Conservation (phyloP, 2,113 vertebrate genomes). For the Chaenocephalus aceratus region DNA sequence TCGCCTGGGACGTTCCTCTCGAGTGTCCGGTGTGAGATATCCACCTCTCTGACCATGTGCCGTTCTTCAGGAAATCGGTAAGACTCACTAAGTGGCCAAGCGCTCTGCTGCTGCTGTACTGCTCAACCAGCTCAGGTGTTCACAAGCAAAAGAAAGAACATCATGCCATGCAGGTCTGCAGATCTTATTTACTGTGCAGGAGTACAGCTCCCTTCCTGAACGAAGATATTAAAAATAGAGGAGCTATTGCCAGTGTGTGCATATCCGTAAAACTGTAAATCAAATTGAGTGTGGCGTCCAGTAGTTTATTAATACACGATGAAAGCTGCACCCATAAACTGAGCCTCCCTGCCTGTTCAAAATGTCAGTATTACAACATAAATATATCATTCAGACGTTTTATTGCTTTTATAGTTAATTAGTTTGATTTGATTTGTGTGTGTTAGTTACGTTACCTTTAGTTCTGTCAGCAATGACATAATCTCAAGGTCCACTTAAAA, state of each 20-base stretch:
- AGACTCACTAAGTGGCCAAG: slow-evolving; percentile 20
- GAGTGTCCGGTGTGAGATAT: slow-evolving; percentile 55
- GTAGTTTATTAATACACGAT: slow-evolving; percentile 57
- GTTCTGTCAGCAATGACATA: background rate
- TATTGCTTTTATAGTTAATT: background rate
- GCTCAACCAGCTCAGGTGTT: slow-evolving; percentile 52
- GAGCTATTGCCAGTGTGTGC: slow-evolving; percentile 44
- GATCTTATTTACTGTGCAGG: slow-evolving; percentile 8
- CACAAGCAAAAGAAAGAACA: slow-evolving; percentile 14
- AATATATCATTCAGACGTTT: slow-evolving; percentile 1
- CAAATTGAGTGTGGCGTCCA: slow-evolving; percentile 40
- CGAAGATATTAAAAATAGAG: slow-evolving; percentile 65
- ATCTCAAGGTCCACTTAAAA: background rate
- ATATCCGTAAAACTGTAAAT: slow-evolving; percentile 50
- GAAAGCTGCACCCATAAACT: slow-evolving; percentile 8
- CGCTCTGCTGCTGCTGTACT: slow-evolving; percentile 43
- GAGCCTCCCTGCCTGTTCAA: background rate
- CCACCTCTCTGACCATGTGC: background rate
- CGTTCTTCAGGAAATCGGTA: slow-evolving; percentile 55
- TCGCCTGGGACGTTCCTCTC: slow-evolving; percentile 62
- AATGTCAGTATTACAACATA: slow-evolving; percentile 8
- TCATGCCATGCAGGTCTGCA: slow-evolving; percentile 17
- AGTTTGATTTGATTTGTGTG: background rate
- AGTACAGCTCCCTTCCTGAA: slow-evolving; percentile 60
- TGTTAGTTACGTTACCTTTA: background rate